A percentile compares a stretch with the other conserved stretches of the same genome.
phyloP scores from a whole-genome alignment of 2,888 invertebrate genomes.

The Crocallis elinguaria region DNA sequence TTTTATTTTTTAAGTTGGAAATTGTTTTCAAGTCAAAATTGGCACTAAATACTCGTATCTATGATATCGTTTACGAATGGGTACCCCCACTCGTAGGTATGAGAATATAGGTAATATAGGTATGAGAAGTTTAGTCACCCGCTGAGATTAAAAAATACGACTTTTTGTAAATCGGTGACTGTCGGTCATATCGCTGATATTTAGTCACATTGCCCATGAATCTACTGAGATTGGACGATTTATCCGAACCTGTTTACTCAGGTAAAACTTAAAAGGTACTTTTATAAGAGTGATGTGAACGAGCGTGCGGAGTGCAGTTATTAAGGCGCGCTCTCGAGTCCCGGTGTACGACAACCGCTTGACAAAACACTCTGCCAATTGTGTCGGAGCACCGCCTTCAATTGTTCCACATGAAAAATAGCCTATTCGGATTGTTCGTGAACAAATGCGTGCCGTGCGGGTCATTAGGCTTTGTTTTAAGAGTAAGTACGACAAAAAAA shows the following conservation, averaged over 20 bases:
- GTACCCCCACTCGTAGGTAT: too few species aligned
- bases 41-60: too few species aligned
- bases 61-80: too few species aligned
- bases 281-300: slow-evolving; percentile 34
- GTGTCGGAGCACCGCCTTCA: slow-evolving; percentile 80
- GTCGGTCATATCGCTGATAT: too few species aligned
- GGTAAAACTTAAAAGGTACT: slow-evolving; percentile 20
- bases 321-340: slow-evolving; percentile 65
- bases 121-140: too few species aligned
- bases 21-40: too few species aligned
- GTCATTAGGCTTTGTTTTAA: slow-evolving; percentile 84
- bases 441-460: slow-evolving; percentile 83
- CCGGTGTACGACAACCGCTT: slow-evolving; percentile 76
- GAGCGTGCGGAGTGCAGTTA: slow-evolving; percentile 71
- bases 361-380: slow-evolving; percentile 84
- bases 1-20: too few species aligned
- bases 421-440: slow-evolving; percentile 81
- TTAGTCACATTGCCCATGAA: too few species aligned
- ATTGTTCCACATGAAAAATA: slow-evolving; percentile 84
- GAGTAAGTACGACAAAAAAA: slow-evolving; percentile 80
- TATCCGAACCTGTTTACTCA: slow-evolving; percentile 2
- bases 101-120: too few species aligned
- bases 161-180: too few species aligned
- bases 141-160: too few species aligned
- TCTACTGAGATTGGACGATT: too few species aligned